These are phyloP conservation scores for Syngnathus acus DNA, from an alignment of 2,797 vertebrate species.

Conservation along the genomic window DNA sequence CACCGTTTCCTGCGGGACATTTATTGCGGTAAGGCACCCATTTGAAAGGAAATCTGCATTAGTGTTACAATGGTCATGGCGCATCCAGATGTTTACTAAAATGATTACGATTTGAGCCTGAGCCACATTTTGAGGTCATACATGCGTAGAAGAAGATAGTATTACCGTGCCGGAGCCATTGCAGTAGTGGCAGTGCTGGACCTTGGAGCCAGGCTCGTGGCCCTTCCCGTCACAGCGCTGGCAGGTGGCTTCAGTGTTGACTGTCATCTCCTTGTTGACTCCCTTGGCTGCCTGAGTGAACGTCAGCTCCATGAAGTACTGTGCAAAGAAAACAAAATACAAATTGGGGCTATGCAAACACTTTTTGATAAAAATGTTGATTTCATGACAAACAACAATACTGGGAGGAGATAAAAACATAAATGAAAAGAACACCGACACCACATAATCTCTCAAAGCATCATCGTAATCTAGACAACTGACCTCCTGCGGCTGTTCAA, in stretches of 20 bases:
- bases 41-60: too few species aligned
- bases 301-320: constrained; percentile 94
- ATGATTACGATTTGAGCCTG: too few species aligned
- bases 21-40: too few species aligned
- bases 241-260: constrained; percentile 80
- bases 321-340: neutral
- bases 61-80: too few species aligned
- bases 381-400: too few species aligned
- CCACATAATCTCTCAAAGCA: too few species aligned
- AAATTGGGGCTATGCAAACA: neutral
- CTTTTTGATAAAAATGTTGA: too few species aligned
- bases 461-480: constrained; percentile 9
- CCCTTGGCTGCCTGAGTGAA: constrained; percentile 96
- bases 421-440: too few species aligned
- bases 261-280: constrained; percentile 88
- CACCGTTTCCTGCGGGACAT: constrained; percentile 80
- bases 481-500: constrained; percentile 93
- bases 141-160: neutral
- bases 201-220: constrained; percentile 85
- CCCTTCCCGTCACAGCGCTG: constrained; percentile 85
- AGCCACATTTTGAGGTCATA: neutral
- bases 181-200: constrained; percentile 86
- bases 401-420: too few species aligned
- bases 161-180: constrained; percentile 93
- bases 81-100: too few species aligned